These are phyloP conservation scores for Bilobella aurantiaca DNA, from an alignment of 1,140 invertebrate species.

Conservation along the genomic window DNA sequence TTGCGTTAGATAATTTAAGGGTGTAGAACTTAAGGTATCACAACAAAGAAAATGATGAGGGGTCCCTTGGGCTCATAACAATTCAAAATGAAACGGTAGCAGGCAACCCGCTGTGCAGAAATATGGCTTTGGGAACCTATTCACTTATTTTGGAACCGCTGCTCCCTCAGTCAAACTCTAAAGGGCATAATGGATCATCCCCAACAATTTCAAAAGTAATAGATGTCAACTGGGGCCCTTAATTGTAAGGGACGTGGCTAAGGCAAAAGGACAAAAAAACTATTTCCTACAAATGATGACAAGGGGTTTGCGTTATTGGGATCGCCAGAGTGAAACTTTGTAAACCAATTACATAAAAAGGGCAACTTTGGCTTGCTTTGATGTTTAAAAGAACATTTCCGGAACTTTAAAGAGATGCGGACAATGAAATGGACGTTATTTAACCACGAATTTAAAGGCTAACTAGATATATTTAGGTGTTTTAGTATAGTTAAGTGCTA, in stretches of 20 bases:
- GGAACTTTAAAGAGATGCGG: too few species aligned
- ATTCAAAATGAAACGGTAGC: background rate
- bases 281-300: background rate
- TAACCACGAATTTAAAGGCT: background rate
- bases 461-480: background rate
- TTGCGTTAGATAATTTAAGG: background rate
- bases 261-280: background rate
- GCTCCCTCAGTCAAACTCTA: background rate
- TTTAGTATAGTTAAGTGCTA: too few species aligned
- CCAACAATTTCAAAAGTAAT: background rate
- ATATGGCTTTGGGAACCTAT: background rate
- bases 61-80: background rate
- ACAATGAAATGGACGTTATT: background rate
- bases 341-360: background rate
- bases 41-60: constrained; percentile 3
- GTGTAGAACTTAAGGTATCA: background rate
- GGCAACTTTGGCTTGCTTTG: background rate
- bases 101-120: background rate
- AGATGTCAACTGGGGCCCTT: constrained; percentile 5
- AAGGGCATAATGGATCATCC: constrained; percentile 1
- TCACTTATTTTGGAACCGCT: background rate
- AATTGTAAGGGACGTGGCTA: background rate
- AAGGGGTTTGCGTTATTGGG: background rate
- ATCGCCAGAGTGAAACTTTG: background rate
- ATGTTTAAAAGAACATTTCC: too few species aligned